Evolutionary conservation across 2,888 invertebrate species (phyloP).

Genomic region (Caradrina kadenii): DNA sequence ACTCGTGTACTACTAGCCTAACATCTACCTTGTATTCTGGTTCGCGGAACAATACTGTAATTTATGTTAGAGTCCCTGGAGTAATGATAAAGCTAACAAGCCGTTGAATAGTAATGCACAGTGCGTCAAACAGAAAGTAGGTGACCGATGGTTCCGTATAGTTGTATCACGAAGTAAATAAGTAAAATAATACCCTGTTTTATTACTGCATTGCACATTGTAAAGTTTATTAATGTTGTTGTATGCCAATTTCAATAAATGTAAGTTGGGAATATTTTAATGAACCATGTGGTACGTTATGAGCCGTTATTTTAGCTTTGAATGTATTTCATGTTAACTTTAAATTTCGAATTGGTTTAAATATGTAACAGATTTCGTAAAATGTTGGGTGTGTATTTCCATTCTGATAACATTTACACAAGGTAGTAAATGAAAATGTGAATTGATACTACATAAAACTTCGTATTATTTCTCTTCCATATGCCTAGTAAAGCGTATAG

Average conservation of each 20-base stretch:
- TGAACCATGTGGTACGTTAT: conserved; percentile 23
- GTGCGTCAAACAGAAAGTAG: conserved; percentile 72
- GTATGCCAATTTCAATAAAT: conserved; percentile 27
- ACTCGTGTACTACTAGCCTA: conserved; percentile 45
- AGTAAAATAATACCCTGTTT: conserved; percentile 8
- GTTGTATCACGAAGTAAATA: background rate
- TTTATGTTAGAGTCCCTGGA: conserved; percentile 75
- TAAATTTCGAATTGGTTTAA: conserved; percentile 15
- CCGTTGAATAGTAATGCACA: conserved; percentile 75
- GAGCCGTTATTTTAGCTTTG: conserved; percentile 19
- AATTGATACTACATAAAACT: background rate
- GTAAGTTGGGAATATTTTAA: conserved; percentile 40
- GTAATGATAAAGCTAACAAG: conserved; percentile 81
- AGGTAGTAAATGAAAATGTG: too few species aligned
- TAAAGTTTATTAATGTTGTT: conserved; percentile 14
- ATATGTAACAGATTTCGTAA: conserved; percentile 6
- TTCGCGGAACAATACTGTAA: conserved; percentile 77
- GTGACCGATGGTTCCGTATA: conserved; percentile 59
- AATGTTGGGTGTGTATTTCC: conserved; percentile 11
- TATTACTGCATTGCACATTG: conserved; percentile 1
- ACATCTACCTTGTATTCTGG: conserved; percentile 54
- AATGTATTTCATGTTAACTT: conserved; percentile 12
- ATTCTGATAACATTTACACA: background rate
- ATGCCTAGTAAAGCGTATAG: background rate
- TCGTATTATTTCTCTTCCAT: background rate